Base-by-base conservation (phyloP, 2,888 invertebrate genomes). In the Drosophila testacea region DNA sequence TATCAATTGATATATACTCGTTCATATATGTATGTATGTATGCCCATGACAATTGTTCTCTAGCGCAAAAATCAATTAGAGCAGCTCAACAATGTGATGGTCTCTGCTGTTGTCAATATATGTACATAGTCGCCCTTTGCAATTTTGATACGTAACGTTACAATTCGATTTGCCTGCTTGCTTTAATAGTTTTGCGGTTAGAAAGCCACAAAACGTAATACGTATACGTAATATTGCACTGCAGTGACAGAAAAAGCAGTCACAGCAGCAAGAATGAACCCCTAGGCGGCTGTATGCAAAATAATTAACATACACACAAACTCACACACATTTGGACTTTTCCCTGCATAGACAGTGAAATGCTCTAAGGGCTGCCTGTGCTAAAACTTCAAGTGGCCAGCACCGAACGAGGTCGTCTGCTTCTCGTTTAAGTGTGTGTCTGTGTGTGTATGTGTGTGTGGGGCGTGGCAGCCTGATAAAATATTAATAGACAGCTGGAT, bases 401-500 rank as follows among this genome's bases (percentile, higher is more conserved):
- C 67, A 44, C 50, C 61, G 63, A 59, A 80, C 63, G 57, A 61
- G 69, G 63, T 65, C 47, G 70, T 47, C 27, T n/a, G 55, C 51
- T 30, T 38, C 11, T 44, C 22, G 6, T n/a, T 3, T 32, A 13
- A 32, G 30, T n/a, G 38, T 9, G 22, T 10, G 42, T 55, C 44
- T 28, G 39, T n/a, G 34, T 9, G 22, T 10, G 46, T 55, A 47
- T 28, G 42, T 16, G 64, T 52, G 66, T 63, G 52, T 16, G 38
- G 62, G 73, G 76, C 79, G 88, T 83, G 87, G 80, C 79, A 77
- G 82, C 74, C 88, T 83, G 90, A 89, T 89, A 90, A 90, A 90
- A 90, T 90, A 90, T 90, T 91, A 88, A 90, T 91, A 87, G 91
- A 90, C 91, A 91, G 87, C 80, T 79, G 90, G 91, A 91, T 88